Percentiles rank a stretch among this genome's conserved stretches.
phyloP scores from a whole-genome alignment of 2,113 vertebrate species.

The Apaloderma vittatum region DNA sequence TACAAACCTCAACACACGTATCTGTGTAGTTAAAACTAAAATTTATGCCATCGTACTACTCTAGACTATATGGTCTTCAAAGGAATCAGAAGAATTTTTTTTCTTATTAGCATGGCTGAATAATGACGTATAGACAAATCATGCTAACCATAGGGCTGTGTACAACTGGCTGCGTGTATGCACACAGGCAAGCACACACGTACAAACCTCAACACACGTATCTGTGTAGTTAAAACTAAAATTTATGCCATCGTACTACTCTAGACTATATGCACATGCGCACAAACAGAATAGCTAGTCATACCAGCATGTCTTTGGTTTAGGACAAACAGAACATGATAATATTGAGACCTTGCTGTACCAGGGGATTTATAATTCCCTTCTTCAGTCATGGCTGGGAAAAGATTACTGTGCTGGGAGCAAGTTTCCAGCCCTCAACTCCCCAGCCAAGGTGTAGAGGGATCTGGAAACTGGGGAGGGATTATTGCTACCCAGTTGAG shows the following conservation, averaged over 20 bases:
- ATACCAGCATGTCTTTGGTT: constrained; percentile 6
- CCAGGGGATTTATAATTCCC: constrained; percentile 45
- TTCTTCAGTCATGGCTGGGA: constrained; percentile 50
- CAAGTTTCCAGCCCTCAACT: neutral
- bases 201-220: neutral
- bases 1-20: neutral
- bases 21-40: constrained; percentile 13
- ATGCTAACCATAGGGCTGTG: neutral
- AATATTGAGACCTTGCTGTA: constrained; percentile 29
- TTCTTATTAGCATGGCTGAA: neutral
- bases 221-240: constrained; percentile 13
- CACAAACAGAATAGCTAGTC: constrained; percentile 10
- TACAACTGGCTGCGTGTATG: neutral
- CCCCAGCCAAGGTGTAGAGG: neutral
- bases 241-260: neutral
- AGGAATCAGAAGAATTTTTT: neutral
- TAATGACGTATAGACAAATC: neutral
- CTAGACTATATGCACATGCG: neutral
- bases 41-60: neutral
- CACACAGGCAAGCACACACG: neutral
- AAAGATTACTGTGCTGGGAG: constrained; percentile 35
- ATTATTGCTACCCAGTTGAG: constrained; percentile 24
- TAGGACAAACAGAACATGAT: constrained; percentile 35
- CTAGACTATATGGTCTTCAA: neutral
- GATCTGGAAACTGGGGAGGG: constrained; percentile 37